A percentile compares a stretch with the other conserved stretches of the same genome.
These are phyloP conservation scores for Formicarius rufipectus DNA, from an alignment of 2,113 vertebrate species.

Conservation along the genomic window DNA sequence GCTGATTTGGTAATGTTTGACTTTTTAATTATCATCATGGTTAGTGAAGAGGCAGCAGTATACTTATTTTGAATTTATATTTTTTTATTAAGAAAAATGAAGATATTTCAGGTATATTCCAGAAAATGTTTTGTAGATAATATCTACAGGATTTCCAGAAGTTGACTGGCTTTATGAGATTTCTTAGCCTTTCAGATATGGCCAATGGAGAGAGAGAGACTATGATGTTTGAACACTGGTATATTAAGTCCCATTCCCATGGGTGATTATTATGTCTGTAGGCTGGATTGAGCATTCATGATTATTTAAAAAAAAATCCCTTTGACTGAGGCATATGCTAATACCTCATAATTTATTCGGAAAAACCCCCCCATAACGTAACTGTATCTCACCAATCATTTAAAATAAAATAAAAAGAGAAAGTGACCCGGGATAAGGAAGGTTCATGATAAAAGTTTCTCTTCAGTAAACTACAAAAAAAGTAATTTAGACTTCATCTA, in stretches of 20 bases:
- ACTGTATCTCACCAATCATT: too few relatives aligned
- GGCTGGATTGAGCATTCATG: too few relatives aligned
- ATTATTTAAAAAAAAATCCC: too few relatives aligned
- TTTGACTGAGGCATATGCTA: too few relatives aligned
- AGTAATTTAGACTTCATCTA: neutral
- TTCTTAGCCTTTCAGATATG: too few relatives aligned
- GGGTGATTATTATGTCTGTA: too few relatives aligned
- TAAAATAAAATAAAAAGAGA: too few relatives aligned
- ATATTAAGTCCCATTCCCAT: too few relatives aligned
- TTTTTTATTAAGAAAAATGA: neutral
- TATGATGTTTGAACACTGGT: too few relatives aligned
- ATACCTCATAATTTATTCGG: too few relatives aligned
- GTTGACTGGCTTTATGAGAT: neutral
- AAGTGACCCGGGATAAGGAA: neutral
- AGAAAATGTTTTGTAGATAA: neutral
- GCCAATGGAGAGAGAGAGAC: too few relatives aligned
- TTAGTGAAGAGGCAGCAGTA: neutral
- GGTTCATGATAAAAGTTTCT: neutral
- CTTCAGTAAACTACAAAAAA: conserved; percentile 1
- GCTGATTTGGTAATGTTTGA: neutral
- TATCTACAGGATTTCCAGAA: neutral
- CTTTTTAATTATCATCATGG: neutral
- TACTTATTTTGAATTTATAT: neutral
- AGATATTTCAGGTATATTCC: neutral
- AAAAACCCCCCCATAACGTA: too few relatives aligned